Evolutionary conservation across 2,888 invertebrate genomes (phyloP).

Genomic region (Apamea epomidion): DNA sequence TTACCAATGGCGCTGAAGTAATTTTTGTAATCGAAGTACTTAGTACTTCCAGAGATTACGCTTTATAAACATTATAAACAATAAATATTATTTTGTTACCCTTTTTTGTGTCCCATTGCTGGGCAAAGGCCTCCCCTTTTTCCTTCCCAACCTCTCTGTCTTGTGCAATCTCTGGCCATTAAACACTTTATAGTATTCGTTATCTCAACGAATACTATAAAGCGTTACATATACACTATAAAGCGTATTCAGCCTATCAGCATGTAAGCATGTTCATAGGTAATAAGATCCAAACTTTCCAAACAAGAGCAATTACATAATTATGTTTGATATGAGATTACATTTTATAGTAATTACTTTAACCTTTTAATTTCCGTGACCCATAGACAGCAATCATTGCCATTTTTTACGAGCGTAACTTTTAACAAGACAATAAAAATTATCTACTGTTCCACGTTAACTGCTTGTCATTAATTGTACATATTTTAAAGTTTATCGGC

Average conservation of each 20-base stretch:
- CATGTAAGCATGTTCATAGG: neutral
- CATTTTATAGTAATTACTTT: constrained; percentile 28
- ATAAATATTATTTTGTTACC: neutral
- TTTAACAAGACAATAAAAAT: constrained; percentile 20
- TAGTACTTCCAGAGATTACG: neutral
- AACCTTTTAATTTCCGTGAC: constrained; percentile 41
- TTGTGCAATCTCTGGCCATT: neutral
- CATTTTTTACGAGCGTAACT: neutral
- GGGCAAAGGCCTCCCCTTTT: neutral
- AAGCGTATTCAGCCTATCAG: neutral
- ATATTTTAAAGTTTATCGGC: constrained; percentile 29
- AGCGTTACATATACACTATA: too few relatives aligned
- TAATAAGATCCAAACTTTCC: neutral
- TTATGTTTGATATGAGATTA: constrained; percentile 20
- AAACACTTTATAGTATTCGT: neutral
- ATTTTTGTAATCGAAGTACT: neutral
- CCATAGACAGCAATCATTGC: constrained; percentile 16
- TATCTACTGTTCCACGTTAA: constrained; percentile 8
- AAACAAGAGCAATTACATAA: constrained; percentile 24
- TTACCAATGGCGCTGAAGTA: neutral
- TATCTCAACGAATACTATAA: too few relatives aligned
- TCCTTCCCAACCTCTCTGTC: neutral
- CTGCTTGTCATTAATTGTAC: constrained; percentile 35
- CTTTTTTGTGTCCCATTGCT: neutral
- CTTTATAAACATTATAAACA: neutral